Conservation (phyloP, 1,140 invertebrate genomes). For the Bombus pyrosoma region DNA sequence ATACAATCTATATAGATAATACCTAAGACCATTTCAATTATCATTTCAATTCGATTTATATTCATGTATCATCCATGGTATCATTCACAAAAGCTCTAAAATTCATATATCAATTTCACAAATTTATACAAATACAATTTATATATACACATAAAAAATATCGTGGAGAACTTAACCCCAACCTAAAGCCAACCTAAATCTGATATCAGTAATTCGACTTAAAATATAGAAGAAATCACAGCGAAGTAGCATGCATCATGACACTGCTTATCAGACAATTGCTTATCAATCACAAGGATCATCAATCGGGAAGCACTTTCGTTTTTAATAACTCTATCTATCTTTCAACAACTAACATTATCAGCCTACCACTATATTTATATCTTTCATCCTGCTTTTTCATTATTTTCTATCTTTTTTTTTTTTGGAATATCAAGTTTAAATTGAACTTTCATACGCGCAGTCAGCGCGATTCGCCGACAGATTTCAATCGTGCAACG, state of each 20-base stretch:
- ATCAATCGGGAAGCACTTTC: background rate
- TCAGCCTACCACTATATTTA: background rate
- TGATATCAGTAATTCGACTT: no score
- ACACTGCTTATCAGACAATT: constrained; percentile 2
- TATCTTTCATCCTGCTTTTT: background rate
- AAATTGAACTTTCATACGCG: constrained; percentile 1
- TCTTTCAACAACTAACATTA: background rate
- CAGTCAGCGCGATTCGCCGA: background rate
- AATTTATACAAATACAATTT: no score
- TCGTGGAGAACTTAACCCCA: no score
- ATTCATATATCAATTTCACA: no score
- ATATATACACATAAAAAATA: no score
- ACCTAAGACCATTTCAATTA: no score
- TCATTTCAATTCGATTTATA: no score
- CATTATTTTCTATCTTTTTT: no score
- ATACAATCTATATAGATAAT: no score
- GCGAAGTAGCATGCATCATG: background rate
- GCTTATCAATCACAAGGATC: background rate
- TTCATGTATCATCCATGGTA: no score
- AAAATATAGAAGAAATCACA: background rate
- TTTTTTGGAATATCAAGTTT: background rate
- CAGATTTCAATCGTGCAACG: constrained; percentile 2
- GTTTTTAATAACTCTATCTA: background rate
- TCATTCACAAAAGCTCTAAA: no score
- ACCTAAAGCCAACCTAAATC: no score